phyloP scores from a whole-genome alignment of 2,797 vertebrate species.

The Microcaecilia unicolor region DNA sequence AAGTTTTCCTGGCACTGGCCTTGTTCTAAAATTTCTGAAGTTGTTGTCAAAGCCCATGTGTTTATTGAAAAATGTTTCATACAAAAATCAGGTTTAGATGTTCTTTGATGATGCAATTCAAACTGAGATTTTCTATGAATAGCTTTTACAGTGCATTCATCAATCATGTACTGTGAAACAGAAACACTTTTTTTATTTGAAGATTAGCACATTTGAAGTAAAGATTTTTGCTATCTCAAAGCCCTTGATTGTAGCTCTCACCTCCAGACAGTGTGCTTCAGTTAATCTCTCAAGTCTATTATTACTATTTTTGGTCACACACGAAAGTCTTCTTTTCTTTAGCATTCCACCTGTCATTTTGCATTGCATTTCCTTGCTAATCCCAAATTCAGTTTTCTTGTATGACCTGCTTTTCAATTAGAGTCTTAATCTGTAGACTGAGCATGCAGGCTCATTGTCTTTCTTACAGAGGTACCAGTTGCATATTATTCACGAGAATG shows the following conservation, averaged over 20 bases:
- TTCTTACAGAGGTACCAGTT: conserved; percentile 67
- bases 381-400: conserved; percentile 23
- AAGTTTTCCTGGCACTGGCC: no score
- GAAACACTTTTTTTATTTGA: conserved; percentile 37
- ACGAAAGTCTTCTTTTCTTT: conserved; percentile 25
- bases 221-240: conserved; percentile 28
- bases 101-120: conserved; percentile 48
- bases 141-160: conserved; percentile 36
- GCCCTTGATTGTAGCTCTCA: conserved; percentile 27
- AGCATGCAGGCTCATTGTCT: conserved; percentile 44
- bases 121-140: conserved; percentile 58
- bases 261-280: conserved; percentile 52
- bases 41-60: no score
- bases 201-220: conserved; percentile 25
- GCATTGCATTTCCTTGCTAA: conserved; percentile 19
- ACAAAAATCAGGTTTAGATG: conserved; percentile 33
- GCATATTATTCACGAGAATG: conserved; percentile 66
- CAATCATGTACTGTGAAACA: conserved; percentile 30
- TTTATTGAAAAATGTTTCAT: no score
- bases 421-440: conserved; percentile 36
- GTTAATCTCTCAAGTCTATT: conserved; percentile 34
- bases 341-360: conserved; percentile 19
- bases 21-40: no score
- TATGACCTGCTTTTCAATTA: conserved; percentile 25
- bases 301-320: conserved; percentile 19